These are phyloP conservation scores for Spisula solida DNA, from an alignment of 2,888 invertebrate species.

Conservation along the genomic window DNA sequence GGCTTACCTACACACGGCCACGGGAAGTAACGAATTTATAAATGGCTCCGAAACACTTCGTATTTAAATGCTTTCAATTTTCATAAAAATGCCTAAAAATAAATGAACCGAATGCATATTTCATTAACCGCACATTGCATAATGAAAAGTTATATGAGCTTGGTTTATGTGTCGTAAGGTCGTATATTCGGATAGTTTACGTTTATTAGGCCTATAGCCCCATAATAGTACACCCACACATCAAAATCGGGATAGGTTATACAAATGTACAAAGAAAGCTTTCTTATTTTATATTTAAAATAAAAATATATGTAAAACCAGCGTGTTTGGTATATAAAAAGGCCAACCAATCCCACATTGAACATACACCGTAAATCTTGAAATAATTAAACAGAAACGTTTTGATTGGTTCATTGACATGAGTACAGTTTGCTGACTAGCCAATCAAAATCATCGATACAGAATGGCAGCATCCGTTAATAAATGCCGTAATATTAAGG, in stretches of 20 bases:
- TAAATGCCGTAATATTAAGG: slow-evolving; percentile 17
- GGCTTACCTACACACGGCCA: too few relatives aligned
- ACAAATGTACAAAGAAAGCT: too few relatives aligned
- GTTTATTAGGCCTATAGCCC: too few relatives aligned
- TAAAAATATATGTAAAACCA: background rate
- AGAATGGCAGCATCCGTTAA: background rate
- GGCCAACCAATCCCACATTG: background rate
- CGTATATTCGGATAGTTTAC: too few relatives aligned
- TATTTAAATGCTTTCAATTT: too few relatives aligned
- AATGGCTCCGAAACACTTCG: too few relatives aligned
- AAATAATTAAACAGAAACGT: background rate
- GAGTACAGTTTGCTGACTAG: background rate
- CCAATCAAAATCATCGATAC: background rate
- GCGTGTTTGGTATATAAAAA: background rate
- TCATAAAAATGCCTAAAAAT: too few relatives aligned
- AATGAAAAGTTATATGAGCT: too few relatives aligned
- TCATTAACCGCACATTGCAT: too few relatives aligned
- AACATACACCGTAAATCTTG: background rate
- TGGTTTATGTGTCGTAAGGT: too few relatives aligned
- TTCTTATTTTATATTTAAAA: background rate
- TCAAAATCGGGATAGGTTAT: background rate
- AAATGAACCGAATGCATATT: too few relatives aligned
- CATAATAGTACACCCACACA: background rate
- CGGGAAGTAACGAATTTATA: too few relatives aligned
- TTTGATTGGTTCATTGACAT: background rate